Conservation (phyloP, 2,797 vertebrate genomes). For the Cephalopachus bancanus region DNA sequence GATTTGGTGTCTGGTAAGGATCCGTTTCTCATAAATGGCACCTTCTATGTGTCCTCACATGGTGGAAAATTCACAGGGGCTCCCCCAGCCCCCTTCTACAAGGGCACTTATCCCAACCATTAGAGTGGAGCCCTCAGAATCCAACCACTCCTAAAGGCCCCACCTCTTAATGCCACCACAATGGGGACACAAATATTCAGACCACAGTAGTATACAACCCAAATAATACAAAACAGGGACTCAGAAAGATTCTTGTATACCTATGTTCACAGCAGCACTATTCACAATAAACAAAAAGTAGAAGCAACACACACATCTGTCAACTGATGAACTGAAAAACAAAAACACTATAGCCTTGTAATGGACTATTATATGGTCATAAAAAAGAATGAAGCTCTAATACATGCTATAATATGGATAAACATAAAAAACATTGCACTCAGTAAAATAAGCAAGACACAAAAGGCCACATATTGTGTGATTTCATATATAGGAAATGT, state of each 20-base stretch:
- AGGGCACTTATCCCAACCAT: neutral
- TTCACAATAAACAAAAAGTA: neutral
- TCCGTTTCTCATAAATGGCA: neutral
- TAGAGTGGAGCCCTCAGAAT: neutral
- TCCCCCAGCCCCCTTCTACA: neutral
- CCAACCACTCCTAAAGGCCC: neutral
- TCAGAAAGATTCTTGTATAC: neutral
- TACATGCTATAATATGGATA: neutral
- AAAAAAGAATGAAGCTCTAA: neutral
- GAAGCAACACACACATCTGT: neutral
- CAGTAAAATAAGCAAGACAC: neutral
- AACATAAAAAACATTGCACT: constrained; percentile 9
- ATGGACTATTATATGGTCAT: neutral
- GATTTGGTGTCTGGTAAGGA: neutral
- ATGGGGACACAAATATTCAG: neutral
- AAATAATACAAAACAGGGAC: neutral
- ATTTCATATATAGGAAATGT: neutral
- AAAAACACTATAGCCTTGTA: neutral
- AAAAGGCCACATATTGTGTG: neutral
- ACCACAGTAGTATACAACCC: neutral
- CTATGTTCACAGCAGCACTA: neutral
- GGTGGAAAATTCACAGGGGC: neutral
- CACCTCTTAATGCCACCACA: neutral
- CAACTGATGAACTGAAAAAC: neutral
- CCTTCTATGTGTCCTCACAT: neutral